Percentiles rank a stretch among this genome's conserved stretches.
phyloP scores from a whole-genome alignment of 1,140 invertebrate genomes.

The Drosophila ananassae region DNA sequence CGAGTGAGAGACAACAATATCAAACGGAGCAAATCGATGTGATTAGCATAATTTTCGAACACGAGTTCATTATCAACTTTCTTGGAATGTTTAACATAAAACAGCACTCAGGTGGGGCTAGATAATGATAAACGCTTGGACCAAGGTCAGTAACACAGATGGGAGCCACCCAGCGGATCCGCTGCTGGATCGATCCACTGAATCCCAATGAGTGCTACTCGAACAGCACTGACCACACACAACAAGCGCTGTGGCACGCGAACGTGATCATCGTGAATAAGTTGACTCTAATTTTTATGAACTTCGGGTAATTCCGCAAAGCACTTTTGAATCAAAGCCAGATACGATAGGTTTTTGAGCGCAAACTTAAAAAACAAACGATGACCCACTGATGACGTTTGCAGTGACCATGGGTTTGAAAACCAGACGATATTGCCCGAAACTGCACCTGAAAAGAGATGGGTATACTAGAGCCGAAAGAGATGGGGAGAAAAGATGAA shows the following conservation, averaged over 20 bases:
- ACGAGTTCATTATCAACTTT: constrained; percentile 67
- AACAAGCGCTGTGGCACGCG: constrained; percentile 56
- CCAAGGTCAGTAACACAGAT: constrained; percentile 69
- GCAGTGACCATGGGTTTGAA: constrained; percentile 60
- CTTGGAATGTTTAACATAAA: constrained; percentile 79
- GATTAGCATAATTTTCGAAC: constrained; percentile 73
- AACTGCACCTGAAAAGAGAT: constrained; percentile 26
- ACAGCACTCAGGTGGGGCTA: constrained; percentile 54
- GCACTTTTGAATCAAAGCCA: constrained; percentile 48
- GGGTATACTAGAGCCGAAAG: background rate
- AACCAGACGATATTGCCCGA: constrained; percentile 37
- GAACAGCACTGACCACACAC: constrained; percentile 65
- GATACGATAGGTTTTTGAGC: constrained; percentile 2
- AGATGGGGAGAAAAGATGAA: constrained; percentile 33
- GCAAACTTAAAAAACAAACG: constrained; percentile 12
- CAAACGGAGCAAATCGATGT: constrained; percentile 33
- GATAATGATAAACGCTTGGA: constrained; percentile 19
- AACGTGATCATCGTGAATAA: constrained; percentile 39
- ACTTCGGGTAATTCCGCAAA: constrained; percentile 76
- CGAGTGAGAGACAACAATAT: constrained; percentile 9
- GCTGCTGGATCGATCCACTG: constrained; percentile 22
- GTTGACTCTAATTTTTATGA: constrained; percentile 65
- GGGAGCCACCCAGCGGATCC: background rate
- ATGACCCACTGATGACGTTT: constrained; percentile 53
- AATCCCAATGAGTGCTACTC: constrained; percentile 39